These are phyloP conservation scores for Porites cylindrica DNA, from an alignment of 92 coral and sea anemone species.

Conservation along the genomic window DNA sequence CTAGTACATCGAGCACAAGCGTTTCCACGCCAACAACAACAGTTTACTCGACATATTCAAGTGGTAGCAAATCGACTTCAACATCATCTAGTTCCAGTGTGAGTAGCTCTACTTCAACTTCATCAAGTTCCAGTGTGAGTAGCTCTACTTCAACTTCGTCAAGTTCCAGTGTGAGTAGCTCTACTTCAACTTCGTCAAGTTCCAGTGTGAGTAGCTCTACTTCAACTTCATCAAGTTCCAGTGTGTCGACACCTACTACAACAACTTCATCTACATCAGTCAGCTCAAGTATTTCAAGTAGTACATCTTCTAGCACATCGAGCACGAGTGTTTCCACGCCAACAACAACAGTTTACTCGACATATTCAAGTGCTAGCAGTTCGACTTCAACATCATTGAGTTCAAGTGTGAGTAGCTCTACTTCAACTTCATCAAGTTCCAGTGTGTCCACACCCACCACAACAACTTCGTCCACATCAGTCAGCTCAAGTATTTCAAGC, in stretches of 20 bases:
- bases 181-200: background rate
- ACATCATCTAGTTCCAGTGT: background rate
- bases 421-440: background rate
- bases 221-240: background rate
- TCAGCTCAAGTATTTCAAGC: conserved; percentile 8
- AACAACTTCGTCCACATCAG: conserved; percentile 9
- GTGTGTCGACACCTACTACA: background rate
- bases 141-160: background rate
- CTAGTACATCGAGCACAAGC: background rate
- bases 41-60: background rate
- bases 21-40: background rate
- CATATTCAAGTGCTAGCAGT: background rate
- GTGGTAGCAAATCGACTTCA: background rate
- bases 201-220: background rate
- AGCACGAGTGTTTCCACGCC: conserved; percentile 4
- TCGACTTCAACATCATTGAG: background rate
- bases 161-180: background rate
- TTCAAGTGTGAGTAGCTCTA: background rate
- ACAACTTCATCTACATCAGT: conserved; percentile 18
- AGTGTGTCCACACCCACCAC: background rate
- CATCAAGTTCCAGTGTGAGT: background rate
- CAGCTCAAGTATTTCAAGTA: conserved; percentile 9
- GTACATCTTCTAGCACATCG: conserved; percentile 7
- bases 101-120: background rate
- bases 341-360: conserved; percentile 11